Base-by-base conservation (phyloP, 2,113 vertebrate species). In the Oncorhynchus tshawytscha region DNA sequence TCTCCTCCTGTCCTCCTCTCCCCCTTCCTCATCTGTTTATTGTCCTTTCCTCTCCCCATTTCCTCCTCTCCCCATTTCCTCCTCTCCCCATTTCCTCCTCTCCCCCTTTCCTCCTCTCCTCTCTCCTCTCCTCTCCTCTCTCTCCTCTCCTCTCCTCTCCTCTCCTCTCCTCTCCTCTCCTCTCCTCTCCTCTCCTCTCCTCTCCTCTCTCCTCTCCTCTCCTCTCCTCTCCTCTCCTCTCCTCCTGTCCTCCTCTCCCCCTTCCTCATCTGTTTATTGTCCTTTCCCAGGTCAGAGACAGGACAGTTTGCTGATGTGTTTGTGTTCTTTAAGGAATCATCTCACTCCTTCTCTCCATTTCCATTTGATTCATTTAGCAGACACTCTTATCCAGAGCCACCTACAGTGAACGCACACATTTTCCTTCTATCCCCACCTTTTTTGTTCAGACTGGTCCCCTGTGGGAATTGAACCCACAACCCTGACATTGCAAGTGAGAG, bases 281-380 rank as follows among this genome's bases (percentile, higher is more conserved):
- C 75, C 77, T 75, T 67, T 59, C 34, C 5, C 67, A 72, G 83
- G 84, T 87, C 82, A 82, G 77, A 81, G 73, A 78, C 71, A 71
- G 81, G 34, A 39, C 34, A 67, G 31, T 81, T 74, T 66, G 73
- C 76, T 22, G 78, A 67, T 45, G 77, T 76, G 65, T 84, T 84
- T 87, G 71, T 86, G 83, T 84, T 87, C 79, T 82, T 66, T 78
- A 81, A 86, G 74, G 78, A 81, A 78, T 88, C 79, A 70, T 39
- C 34, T 51, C 13, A 51, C 49, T 3, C 49, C 11, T 15, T 51
- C 49, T 51, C 49, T 51, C 76, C 29, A 60, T 76, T 79, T 88
- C 71, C 86, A 82, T 85, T 76, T 62, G 67, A 67, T 60, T 22
- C 1, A 5, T 60, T n/a, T 22, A 34, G 8, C n/a, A 49, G 73